Base-by-base conservation (phyloP, 2,797 vertebrate genomes). In the Coendou prehensilis region DNA sequence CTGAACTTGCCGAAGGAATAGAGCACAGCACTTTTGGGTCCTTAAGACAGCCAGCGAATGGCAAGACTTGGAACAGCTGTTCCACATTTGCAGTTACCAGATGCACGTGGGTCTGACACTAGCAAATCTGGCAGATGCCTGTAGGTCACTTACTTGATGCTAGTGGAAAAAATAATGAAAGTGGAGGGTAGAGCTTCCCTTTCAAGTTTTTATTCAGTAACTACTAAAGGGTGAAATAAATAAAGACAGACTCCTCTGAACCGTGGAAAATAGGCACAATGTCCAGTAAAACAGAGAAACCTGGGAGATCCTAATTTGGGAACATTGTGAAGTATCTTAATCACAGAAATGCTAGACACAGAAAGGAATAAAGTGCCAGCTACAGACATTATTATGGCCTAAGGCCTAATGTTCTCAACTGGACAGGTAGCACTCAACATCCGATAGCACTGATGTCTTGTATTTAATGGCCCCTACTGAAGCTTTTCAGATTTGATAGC, bases 401-500 rank as follows among this genome's bases (percentile, higher is more conserved):
- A 63, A 57, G 50, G 45, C 17, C 45, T 63, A 52, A 79, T 79
- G 50, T 71, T 28, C 56, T 93, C 69, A 67, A 88, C 96, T 93
- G 91, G 91, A 85, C 78, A 87, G 87, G 95, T 23, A 87, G 96
- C 87, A 89, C 84, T 89, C 71, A 92, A 97, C 93, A 41, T 41
- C 37, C 37, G 37, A 41, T 41, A 41, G 89, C 90, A 97, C 97
- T 96, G 95, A 96, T 92, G 96, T 92, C 78, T 37, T 96, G 54
- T 69, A 75, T 92, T 94, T 95, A 98, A 96, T 95, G 95, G 95
- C 54, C 83, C 81, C 90, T 92, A 78, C 50, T 83, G 93, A 92
- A 82, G 78, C 79, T 96, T 96, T 97, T 97, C 91, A 97, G 96
- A 97, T 79, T 96, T 41, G 50, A 94, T 64, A 81, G 87, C 86